Evolutionary conservation across 2,113 vertebrate genomes (phyloP).

Genomic region (Pseudonaja textilis): DNA sequence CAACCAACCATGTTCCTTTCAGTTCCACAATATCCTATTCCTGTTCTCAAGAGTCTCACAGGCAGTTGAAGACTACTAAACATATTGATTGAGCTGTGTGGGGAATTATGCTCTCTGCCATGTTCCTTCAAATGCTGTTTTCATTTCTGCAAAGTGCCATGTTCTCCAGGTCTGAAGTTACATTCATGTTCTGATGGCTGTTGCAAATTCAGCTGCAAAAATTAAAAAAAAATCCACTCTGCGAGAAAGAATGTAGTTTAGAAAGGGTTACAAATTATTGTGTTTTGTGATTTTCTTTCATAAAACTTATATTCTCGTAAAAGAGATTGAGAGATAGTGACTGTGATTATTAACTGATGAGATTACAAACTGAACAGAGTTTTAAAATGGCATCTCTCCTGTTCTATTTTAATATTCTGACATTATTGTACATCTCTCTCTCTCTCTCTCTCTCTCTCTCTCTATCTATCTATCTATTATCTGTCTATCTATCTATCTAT

Average conservation of each 20-base stretch:
- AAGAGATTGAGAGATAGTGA: neutral
- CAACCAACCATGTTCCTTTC: neutral
- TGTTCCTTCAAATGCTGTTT: neutral
- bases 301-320: neutral
- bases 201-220: neutral
- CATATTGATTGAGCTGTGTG: neutral
- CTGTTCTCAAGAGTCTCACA: neutral
- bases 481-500: no score
- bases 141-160: neutral
- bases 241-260: neutral
- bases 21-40: neutral
- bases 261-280: neutral
- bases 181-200: neutral
- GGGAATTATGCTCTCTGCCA: neutral
- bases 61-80: neutral
- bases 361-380: neutral
- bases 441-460: no score
- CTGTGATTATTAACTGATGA: neutral
- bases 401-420: neutral
- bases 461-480: no score
- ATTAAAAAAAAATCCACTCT: neutral
- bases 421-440: neutral
- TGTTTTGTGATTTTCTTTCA: neutral
- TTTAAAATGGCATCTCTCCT: neutral
- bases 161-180: neutral